A percentile compares a stretch with the other conserved stretches of the same genome.
These are phyloP conservation scores for Camptogramma bilineatum DNA, from an alignment of 2,888 invertebrate species.

Conservation along the genomic window DNA sequence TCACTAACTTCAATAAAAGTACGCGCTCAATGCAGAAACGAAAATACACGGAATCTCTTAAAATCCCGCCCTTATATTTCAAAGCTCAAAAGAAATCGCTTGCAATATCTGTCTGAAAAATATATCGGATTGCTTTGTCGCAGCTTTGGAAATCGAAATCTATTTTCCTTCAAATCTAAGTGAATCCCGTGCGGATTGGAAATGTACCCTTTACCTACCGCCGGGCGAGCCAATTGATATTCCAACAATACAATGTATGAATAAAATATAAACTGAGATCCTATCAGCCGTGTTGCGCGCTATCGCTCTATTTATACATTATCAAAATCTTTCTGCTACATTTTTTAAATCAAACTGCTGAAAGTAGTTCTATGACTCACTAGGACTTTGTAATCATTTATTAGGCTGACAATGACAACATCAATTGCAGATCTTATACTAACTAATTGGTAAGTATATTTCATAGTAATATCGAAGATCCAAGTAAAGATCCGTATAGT, in stretches of 20 bases:
- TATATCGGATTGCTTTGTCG: conserved; percentile 86
- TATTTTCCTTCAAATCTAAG: conserved; percentile 86
- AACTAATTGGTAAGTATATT: not conserved
- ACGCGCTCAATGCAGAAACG: conserved; percentile 56
- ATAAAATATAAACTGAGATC: conserved; percentile 85
- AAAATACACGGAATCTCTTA: conserved; percentile 74
- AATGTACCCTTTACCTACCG: conserved; percentile 86
- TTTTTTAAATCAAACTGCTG: conserved; percentile 14
- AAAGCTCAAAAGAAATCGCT: conserved; percentile 86
- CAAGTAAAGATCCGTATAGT: not conserved
- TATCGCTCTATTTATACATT: conserved; percentile 70
- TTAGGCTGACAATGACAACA: no score
- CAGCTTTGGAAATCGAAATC: conserved; percentile 86
- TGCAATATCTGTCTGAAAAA: conserved; percentile 86
- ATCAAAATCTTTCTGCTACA: conserved; percentile 40
- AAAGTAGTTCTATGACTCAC: not conserved
- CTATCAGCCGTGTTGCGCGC: conserved; percentile 78
- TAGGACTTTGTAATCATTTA: no score
- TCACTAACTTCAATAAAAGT: conserved; percentile 46
- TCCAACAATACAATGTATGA: conserved; percentile 86
- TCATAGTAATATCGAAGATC: not conserved
- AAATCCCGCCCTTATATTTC: conserved; percentile 83
- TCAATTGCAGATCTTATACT: no score
- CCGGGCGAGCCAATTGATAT: conserved; percentile 85
- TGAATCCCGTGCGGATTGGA: conserved; percentile 86